Evolutionary conservation across 2,113 vertebrate genomes (phyloP), one percentile per base, ranked within the genome.

Genomic region (Elephantulus edwardii): DNA sequence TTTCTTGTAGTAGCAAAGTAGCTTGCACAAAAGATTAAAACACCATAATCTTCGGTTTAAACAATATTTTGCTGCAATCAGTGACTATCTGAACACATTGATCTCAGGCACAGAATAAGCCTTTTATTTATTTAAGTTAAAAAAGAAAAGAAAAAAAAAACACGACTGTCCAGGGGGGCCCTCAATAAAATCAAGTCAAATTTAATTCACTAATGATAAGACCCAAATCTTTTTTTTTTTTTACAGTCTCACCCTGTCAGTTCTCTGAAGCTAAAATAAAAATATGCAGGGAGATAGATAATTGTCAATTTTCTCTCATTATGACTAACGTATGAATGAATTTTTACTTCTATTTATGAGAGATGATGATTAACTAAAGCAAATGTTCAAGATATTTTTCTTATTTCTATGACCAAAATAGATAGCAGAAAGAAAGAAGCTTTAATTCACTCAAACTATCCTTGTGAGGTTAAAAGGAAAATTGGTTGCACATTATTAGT

Each of bases 401-500:
- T 52, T 68, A 40, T 6, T 8, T 76, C 16, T n/a, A 2, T 77
- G 10, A 38, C 10, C 20, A 20, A 79, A 80, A 87, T 71, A n/a
- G 48, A 92, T 94, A 81, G 35, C 16, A 42, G 3, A 8, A 17
- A 7, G 66, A 5, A 54, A 84, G 52, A 86, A 5, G 11, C 76
- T 77, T 93, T 88, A 77, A 88, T 91, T 88, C 19, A 86, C 81
- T 81, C 78, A 52, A 87, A 64, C 13, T 83, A 86, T 33, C 26
- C 72, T 84, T 92, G 79, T 83, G 66, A 91, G 66, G 80, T 82
- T 88, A 92, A 93, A 94, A 93, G 85, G 75, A 83, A 95, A 92
- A 94, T 56, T 94, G 93, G 93, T 91, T 86, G 86, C 64, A 12
- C 64, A 46, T 91, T 94, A 92, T 95, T 93, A 93, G 84, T 77